A percentile compares a stretch with the other conserved stretches of the same genome.
Conservation (phyloP, 92 coral and sea anemone species). For the Zoanthus solanderi region DNA sequence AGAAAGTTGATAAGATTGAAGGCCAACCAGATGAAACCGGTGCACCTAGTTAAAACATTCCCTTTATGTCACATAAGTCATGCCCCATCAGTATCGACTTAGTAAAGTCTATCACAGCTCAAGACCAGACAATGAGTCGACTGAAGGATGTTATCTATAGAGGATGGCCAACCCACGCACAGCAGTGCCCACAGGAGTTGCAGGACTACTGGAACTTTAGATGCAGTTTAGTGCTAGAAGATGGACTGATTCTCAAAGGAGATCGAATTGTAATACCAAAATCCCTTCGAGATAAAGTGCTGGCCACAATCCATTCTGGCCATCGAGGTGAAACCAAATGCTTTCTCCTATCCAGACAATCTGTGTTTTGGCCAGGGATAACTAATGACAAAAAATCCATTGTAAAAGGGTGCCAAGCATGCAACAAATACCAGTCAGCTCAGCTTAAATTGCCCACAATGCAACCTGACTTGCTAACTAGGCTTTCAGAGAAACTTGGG, state of each 20-base stretch:
- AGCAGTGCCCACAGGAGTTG: slow-evolving; percentile 60
- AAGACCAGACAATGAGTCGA: neutral
- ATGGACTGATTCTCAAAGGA: slow-evolving; percentile 50
- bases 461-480: slow-evolving; percentile 68
- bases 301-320: neutral
- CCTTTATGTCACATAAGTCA: neutral
- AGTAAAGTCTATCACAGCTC: slow-evolving; percentile 3
- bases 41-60: neutral
- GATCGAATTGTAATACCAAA: slow-evolving; percentile 48
- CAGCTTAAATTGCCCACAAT: slow-evolving; percentile 46
- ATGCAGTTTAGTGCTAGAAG: slow-evolving; percentile 69
- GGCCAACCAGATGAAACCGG: neutral
- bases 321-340: neutral
- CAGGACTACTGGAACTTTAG: slow-evolving; percentile 70
- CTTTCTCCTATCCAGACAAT: too few relatives aligned
- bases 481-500: slow-evolving; percentile 61
- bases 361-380: slow-evolving; percentile 21
- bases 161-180: slow-evolving; percentile 21
- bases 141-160: neutral
- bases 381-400: slow-evolving; percentile 15
- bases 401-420: slow-evolving; percentile 38
- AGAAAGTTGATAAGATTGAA: too few relatives aligned
- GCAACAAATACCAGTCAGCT: slow-evolving; percentile 50
- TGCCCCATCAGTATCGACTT: neutral
- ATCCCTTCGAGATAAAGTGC: neutral